Percentiles rank a stretch among this genome's conserved stretches.
Evolutionary conservation across 2,888 invertebrate species (phyloP).

Genomic region (Scaptomyza reducta): DNA sequence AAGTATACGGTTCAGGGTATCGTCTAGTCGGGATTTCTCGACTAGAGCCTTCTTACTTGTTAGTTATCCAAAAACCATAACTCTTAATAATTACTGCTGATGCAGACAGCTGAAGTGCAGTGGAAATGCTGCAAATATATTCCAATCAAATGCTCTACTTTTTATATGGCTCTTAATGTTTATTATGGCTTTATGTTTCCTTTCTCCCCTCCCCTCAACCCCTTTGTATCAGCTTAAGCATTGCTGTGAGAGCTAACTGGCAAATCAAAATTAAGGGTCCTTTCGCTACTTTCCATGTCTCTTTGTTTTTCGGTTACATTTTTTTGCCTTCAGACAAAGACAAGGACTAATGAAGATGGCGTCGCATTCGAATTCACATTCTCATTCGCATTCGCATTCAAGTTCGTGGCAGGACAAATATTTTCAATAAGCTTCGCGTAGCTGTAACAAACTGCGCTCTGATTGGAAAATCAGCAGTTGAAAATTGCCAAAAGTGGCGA

Average conservation of each 20-base stretch:
- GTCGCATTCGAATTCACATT: constrained; percentile 42
- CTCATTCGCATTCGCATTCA: constrained; percentile 25
- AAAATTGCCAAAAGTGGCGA: constrained; percentile 55
- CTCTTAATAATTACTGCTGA: too few relatives aligned
- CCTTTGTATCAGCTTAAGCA: constrained; percentile 27
- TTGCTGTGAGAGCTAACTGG: constrained; percentile 45
- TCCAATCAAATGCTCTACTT: constrained; percentile 12
- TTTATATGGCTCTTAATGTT: constrained; percentile 34
- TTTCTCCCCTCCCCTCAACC: not conserved
- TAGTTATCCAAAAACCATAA: too few relatives aligned
- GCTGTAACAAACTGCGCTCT: constrained; percentile 72
- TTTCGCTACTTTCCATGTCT: not conserved
- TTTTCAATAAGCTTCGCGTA: constrained; percentile 70
- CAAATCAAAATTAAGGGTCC: constrained; percentile 44
- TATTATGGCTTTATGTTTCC: constrained; percentile 21
- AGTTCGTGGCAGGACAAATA: constrained; percentile 59
- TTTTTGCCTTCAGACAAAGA: constrained; percentile 40
- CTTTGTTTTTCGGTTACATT: not conserved
- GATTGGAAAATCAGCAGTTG: constrained; percentile 74
- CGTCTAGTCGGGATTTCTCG: too few relatives aligned
- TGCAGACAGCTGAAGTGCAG: constrained; percentile 4
- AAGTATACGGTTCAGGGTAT: too few relatives aligned
- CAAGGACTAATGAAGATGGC: constrained; percentile 72
- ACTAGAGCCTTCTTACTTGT: too few relatives aligned
- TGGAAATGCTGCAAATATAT: constrained; percentile 8